Conservation (phyloP, 2,797 vertebrate genomes). For the Calcarius lapponicus region DNA sequence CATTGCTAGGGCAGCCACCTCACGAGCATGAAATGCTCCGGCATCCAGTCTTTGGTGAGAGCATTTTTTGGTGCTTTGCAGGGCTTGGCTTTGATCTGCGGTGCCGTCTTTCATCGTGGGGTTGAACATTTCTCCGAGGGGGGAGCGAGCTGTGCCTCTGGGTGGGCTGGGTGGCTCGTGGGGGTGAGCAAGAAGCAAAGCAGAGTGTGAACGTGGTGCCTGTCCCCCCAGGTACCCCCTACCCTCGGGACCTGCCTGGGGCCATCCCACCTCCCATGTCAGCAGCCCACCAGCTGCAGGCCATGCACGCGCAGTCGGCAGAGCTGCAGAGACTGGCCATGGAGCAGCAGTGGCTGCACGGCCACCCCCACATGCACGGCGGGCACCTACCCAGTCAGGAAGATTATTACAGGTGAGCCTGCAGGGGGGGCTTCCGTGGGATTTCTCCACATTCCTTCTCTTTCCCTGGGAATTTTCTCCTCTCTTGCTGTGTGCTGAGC, state of each 20-base stretch:
- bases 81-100: not conserved
- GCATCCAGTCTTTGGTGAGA: slow-evolving; percentile 95
- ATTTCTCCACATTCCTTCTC: not conserved
- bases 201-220: not conserved
- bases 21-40: slow-evolving; percentile 99
- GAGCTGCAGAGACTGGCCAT: slow-evolving; percentile 98
- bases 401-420: slow-evolving; percentile 96
- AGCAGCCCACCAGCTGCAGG: slow-evolving; percentile 97
- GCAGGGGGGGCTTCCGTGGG: fast-evolving
- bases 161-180: not conserved
- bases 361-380: slow-evolving; percentile 98
- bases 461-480: not conserved
- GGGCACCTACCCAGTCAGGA: slow-evolving; percentile 97
- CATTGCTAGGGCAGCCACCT: slow-evolving; percentile 91
- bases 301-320: slow-evolving; percentile 98
- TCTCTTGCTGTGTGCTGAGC: not conserved
- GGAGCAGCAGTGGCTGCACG: slow-evolving; percentile 99
- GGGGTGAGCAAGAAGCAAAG: not conserved
- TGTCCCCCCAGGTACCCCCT: slow-evolving; percentile 85
- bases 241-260: slow-evolving; percentile 91
- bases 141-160: not conserved
- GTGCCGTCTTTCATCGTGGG: not conserved
- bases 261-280: slow-evolving; percentile 96
- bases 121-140: not conserved
- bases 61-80: not conserved